phyloP scores from a whole-genome alignment of 2,113 vertebrate genomes.

The Odobenus rosmarus region DNA sequence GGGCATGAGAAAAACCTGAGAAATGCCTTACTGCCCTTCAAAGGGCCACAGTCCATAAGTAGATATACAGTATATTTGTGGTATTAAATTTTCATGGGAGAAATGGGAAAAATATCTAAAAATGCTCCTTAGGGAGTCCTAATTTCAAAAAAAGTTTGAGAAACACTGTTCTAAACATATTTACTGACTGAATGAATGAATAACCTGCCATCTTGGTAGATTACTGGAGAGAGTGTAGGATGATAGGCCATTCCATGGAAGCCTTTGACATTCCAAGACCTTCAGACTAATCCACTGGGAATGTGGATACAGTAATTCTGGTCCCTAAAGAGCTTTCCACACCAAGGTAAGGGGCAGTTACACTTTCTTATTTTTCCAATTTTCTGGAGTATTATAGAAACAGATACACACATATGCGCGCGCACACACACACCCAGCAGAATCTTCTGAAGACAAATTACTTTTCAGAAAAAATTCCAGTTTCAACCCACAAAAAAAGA shows the following conservation, averaged over 20 bases:
- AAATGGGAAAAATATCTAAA: background rate
- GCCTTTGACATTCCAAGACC: background rate
- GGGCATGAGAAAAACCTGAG: background rate
- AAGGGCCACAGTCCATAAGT: background rate
- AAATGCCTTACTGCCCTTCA: background rate
- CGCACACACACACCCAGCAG: background rate
- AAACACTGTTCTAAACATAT: background rate
- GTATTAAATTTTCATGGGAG: background rate
- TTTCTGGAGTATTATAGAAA: background rate
- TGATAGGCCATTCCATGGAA: background rate
- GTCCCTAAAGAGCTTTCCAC: background rate
- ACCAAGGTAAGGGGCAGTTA: background rate
- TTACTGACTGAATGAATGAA: background rate
- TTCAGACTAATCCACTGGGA: background rate
- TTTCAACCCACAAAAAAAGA: background rate
- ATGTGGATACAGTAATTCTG: background rate
- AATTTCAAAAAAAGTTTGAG: background rate
- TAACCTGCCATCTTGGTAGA: background rate
- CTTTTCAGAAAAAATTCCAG: background rate
- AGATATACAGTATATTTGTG: background rate
- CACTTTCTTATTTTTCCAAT: background rate
- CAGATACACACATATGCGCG: background rate
- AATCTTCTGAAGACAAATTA: background rate
- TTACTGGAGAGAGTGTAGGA: background rate
- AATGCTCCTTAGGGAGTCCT: background rate